These are phyloP conservation scores for Parazoanthus darwini DNA, from an alignment of 92 coral and sea anemone genomes.

Conservation along the genomic window DNA sequence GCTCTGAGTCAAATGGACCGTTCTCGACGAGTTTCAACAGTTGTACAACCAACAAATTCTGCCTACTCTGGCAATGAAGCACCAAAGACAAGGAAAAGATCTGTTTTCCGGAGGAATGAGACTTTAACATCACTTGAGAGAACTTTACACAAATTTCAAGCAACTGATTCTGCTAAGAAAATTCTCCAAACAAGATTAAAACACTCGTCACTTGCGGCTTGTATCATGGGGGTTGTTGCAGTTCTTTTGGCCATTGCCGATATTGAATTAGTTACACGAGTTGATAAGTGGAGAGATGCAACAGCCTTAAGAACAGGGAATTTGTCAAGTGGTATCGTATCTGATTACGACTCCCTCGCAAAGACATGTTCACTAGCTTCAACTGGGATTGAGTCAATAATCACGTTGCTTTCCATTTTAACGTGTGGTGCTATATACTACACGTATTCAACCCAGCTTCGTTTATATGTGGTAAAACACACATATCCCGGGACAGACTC, in stretches of 20 bases:
- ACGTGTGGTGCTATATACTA: constrained; percentile 78
- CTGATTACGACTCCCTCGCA: constrained; percentile 55
- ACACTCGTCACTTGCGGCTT: constrained; percentile 67
- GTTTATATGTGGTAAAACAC: constrained; percentile 78
- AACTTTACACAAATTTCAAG: constrained; percentile 70
- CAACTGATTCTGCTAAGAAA: constrained; percentile 78
- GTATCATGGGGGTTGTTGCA: constrained; percentile 72
- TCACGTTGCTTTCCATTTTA: constrained; percentile 72
- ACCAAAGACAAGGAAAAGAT: constrained; percentile 3
- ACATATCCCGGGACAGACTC: constrained; percentile 84
- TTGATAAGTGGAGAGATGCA: constrained; percentile 15
- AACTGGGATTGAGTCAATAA: constrained; percentile 59
- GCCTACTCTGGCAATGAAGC: not conserved
- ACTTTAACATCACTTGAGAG: constrained; percentile 59
- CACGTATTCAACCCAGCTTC: constrained; percentile 72
- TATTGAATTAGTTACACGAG: constrained; percentile 70
- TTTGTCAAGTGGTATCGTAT: constrained; percentile 26
- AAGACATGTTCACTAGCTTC: constrained; percentile 46
- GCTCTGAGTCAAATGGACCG: constrained; percentile 23
- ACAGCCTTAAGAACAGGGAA: constrained; percentile 43
- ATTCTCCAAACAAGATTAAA: constrained; percentile 72
- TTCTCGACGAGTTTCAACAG: constrained; percentile 15
- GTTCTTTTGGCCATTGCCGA: constrained; percentile 73
- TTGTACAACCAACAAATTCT: constrained; percentile 45
- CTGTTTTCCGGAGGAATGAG: constrained; percentile 20